Evolutionary conservation across 2,113 vertebrate genomes (phyloP), one percentile per base, ranked within the genome.

Genomic region (Chaenocephalus aceratus): DNA sequence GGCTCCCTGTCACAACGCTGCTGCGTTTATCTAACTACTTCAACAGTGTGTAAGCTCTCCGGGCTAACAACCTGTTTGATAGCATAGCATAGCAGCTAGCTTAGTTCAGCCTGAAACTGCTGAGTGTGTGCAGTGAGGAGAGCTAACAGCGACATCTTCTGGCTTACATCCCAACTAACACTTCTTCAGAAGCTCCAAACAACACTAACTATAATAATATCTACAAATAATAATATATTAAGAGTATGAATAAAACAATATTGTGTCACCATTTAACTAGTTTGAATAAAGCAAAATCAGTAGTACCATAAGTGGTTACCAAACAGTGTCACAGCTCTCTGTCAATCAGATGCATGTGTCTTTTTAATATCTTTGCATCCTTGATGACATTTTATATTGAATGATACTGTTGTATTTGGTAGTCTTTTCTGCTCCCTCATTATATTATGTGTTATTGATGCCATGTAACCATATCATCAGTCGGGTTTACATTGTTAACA

Each of bases 21-120:
- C 49, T 4, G 30, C 45, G 51, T 45, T 4, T 64, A 57, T 67
- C 10, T 15, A 10, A 44, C 18, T 26, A 10, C 41, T 13, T 48
- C 23, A 6, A 60, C 45, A 65, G 23, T 6, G 61, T 54, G 79
- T 44, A 57, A 16, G 63, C 62, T 64, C 15, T 3, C 16, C 9
- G 14, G 13, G 67, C 61, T 63, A 57, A 52, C 75, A 79, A 81
- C 80, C 79, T 88, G 89, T 88, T 78, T 44, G 71, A 79, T 75
- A 90, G 65, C 68, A 6, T 11, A 62, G 53, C 53, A 5, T 65
- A 65, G 21, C 63, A 7, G 64, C 30, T 49, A 67, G 65, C 65
- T 41, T 81, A 61, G 45, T 18, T n/a, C 52, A 54, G 9, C 10
- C 51, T n/a, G 56, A 30, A 83, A 80, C 70, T 71, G 83, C 58